Percentiles rank a stretch among this genome's conserved stretches.
Conservation (phyloP, 2,888 invertebrate species). For the Cetonia aurata region DNA sequence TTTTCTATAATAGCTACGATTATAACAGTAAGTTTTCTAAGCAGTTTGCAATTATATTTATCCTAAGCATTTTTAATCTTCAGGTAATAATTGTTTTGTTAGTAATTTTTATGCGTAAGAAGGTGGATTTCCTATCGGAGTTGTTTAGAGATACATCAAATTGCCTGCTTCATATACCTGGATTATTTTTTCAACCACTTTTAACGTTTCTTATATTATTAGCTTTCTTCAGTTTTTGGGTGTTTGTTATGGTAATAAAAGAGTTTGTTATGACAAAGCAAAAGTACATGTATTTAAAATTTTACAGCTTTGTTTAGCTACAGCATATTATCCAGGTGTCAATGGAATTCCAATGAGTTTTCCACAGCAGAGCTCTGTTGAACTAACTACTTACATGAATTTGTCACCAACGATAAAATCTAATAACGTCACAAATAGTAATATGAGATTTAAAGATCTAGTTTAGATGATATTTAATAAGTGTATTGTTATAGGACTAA, state of each 20-base stretch:
- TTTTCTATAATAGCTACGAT: conserved; percentile 89
- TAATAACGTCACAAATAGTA: conserved; percentile 28
- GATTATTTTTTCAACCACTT: conserved; percentile 86
- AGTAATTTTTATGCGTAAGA: conserved; percentile 82
- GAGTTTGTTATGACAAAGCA: no score
- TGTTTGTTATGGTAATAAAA: conserved; percentile 80
- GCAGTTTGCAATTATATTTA: conserved; percentile 14
- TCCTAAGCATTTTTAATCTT: conserved; percentile 55
- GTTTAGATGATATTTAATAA: conserved; percentile 1
- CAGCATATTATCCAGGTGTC: conserved; percentile 77
- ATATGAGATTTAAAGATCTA: conserved; percentile 18
- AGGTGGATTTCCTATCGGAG: conserved; percentile 85
- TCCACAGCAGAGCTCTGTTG: conserved; percentile 16
- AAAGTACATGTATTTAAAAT: conserved; percentile 12
- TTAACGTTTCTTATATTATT: conserved; percentile 85
- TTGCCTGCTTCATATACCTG: conserved; percentile 87
- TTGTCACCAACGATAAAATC: conserved; percentile 5
- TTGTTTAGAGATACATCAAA: conserved; percentile 92
- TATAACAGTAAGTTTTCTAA: conserved; percentile 78
- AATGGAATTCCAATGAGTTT: conserved; percentile 56
- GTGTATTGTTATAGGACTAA: conserved; percentile 67
- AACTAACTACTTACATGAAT: conserved; percentile 8
- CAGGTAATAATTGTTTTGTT: conserved; percentile 81
- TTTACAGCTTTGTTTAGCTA: conserved; percentile 79
- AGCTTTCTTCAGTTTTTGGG: conserved; percentile 88